Conservation (phyloP, 1,140 invertebrate genomes). For the Calliphora vicina region DNA sequence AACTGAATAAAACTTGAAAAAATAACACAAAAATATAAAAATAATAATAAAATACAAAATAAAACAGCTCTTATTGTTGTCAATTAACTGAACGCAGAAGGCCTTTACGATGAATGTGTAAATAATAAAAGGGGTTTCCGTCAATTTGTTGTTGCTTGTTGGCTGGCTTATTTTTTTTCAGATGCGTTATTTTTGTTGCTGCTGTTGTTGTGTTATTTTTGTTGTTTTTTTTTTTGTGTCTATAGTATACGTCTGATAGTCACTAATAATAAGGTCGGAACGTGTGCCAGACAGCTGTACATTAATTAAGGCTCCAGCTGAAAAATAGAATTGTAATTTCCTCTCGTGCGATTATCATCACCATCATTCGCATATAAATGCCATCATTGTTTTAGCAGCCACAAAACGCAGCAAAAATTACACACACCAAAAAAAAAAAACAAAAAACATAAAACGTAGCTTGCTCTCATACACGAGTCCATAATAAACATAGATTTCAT, state of each 20-base stretch:
- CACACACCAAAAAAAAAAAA: background rate
- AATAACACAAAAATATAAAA: no score
- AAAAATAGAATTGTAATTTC: conserved; percentile 27
- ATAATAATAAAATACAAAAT: background rate
- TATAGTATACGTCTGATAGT: background rate
- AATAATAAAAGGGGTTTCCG: background rate
- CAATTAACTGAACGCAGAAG: background rate
- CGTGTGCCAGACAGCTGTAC: conserved; percentile 33
- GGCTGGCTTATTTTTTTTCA: background rate
- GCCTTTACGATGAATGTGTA: background rate
- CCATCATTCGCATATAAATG: conserved; percentile 22
- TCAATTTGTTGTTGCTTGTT: conserved; percentile 12
- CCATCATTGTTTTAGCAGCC: conserved; percentile 12
- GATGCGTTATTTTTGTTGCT: conserved; percentile 1
- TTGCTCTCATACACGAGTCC: background rate
- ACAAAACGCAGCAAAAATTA: background rate
- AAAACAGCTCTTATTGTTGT: background rate
- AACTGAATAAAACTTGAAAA: no score
- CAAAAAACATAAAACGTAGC: background rate
- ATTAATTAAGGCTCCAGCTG: conserved; percentile 34
- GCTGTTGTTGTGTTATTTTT: background rate
- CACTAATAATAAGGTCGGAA: conserved; percentile 31
- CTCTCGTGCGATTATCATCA: conserved; percentile 32
- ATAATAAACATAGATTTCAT: background rate
- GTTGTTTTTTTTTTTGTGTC: background rate